These are phyloP conservation scores for Drosophila mimica DNA, from an alignment of 2,888 invertebrate species.

Conservation along the genomic window DNA sequence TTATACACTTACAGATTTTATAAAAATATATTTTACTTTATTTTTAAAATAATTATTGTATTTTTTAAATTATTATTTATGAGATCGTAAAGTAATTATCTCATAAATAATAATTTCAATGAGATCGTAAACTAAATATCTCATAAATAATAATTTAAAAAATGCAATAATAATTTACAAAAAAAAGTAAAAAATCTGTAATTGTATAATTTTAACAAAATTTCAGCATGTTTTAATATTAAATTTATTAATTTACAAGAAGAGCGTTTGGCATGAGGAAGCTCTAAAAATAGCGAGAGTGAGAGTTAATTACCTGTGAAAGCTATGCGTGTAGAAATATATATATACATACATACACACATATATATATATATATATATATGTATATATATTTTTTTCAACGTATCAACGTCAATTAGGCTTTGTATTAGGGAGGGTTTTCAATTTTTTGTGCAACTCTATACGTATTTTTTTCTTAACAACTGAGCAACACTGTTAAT, in stretches of 20 bases:
- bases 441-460: neutral
- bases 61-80: too few relatives aligned
- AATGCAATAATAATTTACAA: neutral
- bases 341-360: neutral
- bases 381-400: neutral
- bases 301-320: neutral
- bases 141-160: too few relatives aligned
- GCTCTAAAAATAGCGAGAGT: neutral
- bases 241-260: neutral
- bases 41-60: neutral
- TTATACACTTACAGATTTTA: neutral
- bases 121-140: too few relatives aligned
- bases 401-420: conserved; percentile 2
- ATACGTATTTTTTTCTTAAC: neutral
- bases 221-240: neutral
- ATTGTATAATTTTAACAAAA: neutral
- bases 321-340: neutral
- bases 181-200: neutral
- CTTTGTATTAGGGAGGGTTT: neutral
- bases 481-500: conserved; percentile 9
- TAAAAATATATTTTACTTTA: neutral
- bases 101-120: too few relatives aligned
- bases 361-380: neutral
- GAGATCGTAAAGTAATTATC: too few relatives aligned
- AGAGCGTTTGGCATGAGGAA: neutral